A percentile compares a stretch with the other conserved stretches of the same genome.
phyloP scores from a whole-genome alignment of 2,888 invertebrate species.

The Dusona sp. region DNA sequence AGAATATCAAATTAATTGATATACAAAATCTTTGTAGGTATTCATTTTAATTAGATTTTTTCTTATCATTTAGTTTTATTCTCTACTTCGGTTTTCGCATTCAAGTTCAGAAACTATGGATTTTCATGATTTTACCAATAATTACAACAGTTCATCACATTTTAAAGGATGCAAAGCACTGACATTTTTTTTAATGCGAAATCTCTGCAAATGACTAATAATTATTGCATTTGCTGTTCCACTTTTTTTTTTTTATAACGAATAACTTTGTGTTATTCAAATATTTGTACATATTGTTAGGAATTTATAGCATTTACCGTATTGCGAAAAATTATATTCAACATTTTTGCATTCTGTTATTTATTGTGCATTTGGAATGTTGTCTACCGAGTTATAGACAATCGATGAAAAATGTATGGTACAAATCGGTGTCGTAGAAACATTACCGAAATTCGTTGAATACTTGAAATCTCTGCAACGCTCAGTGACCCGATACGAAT shows the following conservation, averaged over 20 bases:
- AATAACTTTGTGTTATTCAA: neutral
- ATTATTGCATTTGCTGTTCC: neutral
- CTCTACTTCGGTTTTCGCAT: neutral
- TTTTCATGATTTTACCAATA: neutral
- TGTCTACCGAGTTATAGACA: neutral
- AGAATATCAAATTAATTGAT: neutral
- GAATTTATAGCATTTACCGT: neutral
- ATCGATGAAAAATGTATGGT: constrained; percentile 30
- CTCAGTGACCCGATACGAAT: constrained; percentile 52
- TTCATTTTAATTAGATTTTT: neutral
- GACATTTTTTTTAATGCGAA: too few species aligned
- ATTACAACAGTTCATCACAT: neutral
- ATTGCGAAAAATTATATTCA: neutral
- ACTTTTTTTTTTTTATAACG: neutral
- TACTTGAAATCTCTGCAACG: constrained; percentile 43
- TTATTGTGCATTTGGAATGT: neutral
- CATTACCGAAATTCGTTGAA: constrained; percentile 46
- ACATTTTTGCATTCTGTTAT: neutral
- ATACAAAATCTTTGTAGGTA: neutral
- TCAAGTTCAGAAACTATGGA: too few species aligned
- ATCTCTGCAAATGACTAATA: too few species aligned
- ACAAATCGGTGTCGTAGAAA: neutral
- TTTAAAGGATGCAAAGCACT: neutral
- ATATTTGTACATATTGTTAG: neutral
- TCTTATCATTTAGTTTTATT: neutral